These are phyloP conservation scores for Bungarus multicinctus DNA, from an alignment of 2,113 vertebrate species.

Conservation along the genomic window DNA sequence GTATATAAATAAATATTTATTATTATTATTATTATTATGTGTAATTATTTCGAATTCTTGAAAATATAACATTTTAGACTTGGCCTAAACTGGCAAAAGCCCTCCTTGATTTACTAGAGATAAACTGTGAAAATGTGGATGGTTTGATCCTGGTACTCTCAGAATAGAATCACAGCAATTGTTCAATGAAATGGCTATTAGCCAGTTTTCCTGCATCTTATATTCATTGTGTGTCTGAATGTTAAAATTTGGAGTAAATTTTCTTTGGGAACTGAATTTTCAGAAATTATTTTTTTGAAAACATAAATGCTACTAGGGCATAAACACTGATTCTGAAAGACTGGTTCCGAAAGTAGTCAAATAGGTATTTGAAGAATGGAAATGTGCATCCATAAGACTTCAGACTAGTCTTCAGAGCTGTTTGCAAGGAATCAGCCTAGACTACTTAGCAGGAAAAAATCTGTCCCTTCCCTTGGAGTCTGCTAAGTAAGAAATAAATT, in stretches of 20 bases:
- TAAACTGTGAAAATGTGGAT: background rate
- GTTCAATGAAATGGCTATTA: background rate
- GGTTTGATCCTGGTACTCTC: background rate
- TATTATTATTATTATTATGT: no score
- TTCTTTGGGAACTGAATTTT: background rate
- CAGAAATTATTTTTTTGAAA: background rate
- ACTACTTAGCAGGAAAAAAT: background rate
- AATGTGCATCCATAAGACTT: background rate
- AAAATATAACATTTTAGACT: background rate
- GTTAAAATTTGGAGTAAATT: background rate
- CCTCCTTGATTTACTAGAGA: background rate
- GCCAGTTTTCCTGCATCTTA: background rate
- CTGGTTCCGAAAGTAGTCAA: background rate
- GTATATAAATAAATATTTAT: no score
- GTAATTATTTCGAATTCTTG: background rate
- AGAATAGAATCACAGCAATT: background rate
- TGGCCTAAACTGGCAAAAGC: slow-evolving; percentile 17
- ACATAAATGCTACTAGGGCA: background rate
- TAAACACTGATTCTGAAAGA: background rate
- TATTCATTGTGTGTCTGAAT: background rate
- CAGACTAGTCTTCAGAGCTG: background rate
- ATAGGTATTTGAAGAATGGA: background rate
- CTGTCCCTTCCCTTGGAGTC: background rate
- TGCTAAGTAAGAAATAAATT: background rate
- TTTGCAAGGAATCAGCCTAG: background rate